Conservation (phyloP, 2,113 vertebrate species). For the Semnopithecus entellus region DNA sequence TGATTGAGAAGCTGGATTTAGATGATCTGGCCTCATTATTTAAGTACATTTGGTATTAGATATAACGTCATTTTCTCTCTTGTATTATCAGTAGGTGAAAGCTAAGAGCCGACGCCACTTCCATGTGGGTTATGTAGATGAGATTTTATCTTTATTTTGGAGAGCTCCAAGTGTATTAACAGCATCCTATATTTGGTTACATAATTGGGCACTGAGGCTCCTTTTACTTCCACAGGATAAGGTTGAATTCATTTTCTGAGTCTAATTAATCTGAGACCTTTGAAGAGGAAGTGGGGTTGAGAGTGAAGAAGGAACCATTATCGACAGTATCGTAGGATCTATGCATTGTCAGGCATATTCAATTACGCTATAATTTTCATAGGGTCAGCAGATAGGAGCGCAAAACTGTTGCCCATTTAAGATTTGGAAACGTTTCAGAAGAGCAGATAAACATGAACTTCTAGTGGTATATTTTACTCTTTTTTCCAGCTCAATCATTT, state of each 20-base stretch:
- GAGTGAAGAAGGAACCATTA: not conserved
- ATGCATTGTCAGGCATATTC: rapidly evolving
- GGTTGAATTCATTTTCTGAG: not conserved
- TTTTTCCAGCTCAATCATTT: conserved; percentile 3
- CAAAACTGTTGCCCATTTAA: not conserved
- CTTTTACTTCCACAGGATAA: not conserved
- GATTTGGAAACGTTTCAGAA: conserved; percentile 8
- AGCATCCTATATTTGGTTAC: not conserved
- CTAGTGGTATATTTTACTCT: not conserved
- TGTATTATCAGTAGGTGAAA: not conserved
- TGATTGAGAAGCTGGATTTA: not conserved
- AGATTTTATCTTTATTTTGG: not conserved
- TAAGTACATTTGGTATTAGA: not conserved
- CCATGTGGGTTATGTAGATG: not conserved
- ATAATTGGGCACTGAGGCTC: not conserved
- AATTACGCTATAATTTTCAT: not conserved
- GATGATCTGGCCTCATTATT: not conserved
- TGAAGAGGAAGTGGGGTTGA: not conserved
- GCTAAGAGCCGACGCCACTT: not conserved
- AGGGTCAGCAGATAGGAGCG: not conserved
- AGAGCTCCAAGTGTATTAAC: not conserved
- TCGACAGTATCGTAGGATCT: not conserved
- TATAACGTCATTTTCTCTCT: not conserved
- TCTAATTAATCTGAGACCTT: not conserved
- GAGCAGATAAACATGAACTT: not conserved